Evolutionary conservation across 1,140 invertebrate species (phyloP), one percentile per base, ranked within the genome.

Genomic region (Octopus sinensis): DNA sequence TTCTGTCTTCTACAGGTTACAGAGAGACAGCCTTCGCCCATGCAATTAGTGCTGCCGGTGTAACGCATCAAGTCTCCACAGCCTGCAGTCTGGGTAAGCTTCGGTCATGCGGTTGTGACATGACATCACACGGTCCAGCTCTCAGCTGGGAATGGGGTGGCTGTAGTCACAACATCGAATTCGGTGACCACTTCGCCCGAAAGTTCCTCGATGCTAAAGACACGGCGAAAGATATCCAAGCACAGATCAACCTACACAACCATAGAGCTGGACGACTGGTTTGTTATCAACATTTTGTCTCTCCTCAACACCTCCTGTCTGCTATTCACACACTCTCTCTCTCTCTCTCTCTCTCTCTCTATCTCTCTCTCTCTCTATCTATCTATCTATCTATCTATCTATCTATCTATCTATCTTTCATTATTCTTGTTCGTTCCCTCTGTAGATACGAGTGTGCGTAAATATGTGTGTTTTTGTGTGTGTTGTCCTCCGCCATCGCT

Each of bases 121-220:
- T 87, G 83, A 88, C 95, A 10, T 94, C 95, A 30, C 84, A 88
- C 17, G 88, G 87, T 13, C 81, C 68, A 95, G 97, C 86, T 93
- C 93, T 0, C 95, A 97, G 89, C 17, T 98, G 96, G 96, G 94
- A 96, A 62, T 98, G 97, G 97, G 96, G 96, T 53, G 97, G 96
- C 5, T 98, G 97, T 86, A 96, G 96, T 0, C 96, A 98, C 88
- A 97, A 98, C 91, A 92, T 98, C n/a, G 95, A 97, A 87, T 98
- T 98, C 89, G 96, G 96, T 73, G 97, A 97, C 92, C 96, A 95
- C 90, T 98, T 98, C 90, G 95, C 96, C 6, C 95, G 96, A 90
- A 94, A 94, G 79, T 98, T 98, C 90, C 94, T 98, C 71, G 96
- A 98, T 89, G 93, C 95, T 53, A 93, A 95, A 77, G 96, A 97